phyloP scores from a whole-genome alignment of 2,113 vertebrate genomes.

The Gadus macrocephalus region DNA sequence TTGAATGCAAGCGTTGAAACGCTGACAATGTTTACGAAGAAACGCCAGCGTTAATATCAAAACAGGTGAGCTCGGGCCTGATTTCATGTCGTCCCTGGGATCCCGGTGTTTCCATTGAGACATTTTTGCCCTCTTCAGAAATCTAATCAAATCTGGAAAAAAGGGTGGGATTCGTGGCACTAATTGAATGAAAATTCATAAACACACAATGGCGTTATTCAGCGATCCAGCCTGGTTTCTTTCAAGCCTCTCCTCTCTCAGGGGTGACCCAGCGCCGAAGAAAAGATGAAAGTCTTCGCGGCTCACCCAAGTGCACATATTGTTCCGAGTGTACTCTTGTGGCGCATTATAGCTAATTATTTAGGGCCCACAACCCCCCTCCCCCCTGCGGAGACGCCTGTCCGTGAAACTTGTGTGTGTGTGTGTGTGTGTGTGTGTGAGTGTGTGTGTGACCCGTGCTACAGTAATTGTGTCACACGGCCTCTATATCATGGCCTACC shows the following conservation, averaged over 20 bases:
- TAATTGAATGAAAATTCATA: slow-evolving; percentile 24
- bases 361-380: slow-evolving; percentile 7
- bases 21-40: too few species aligned
- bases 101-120: not conserved
- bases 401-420: slow-evolving; percentile 8
- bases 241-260: slow-evolving; percentile 11
- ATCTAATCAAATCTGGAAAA: not conserved
- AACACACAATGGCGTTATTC: slow-evolving; percentile 21
- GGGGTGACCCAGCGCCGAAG: slow-evolving; percentile 14
- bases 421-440: not conserved
- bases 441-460: slow-evolving; percentile 18
- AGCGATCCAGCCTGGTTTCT: slow-evolving; percentile 11
- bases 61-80: not conserved
- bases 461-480: slow-evolving; percentile 24
- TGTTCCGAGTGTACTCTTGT: slow-evolving; percentile 29
- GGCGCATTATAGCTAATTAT: slow-evolving; percentile 36
- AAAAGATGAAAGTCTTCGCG: slow-evolving; percentile 24
- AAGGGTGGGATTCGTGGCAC: slow-evolving; percentile 2
- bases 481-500: slow-evolving; percentile 22
- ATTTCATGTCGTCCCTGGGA: not conserved
- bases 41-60: not conserved
- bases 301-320: slow-evolving; percentile 27
- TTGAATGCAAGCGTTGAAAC: not conserved
- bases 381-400: slow-evolving; percentile 10
- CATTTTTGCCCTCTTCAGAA: not conserved